phyloP scores from a whole-genome alignment of 2,888 invertebrate species.

The Eupithecia pulchellata region DNA sequence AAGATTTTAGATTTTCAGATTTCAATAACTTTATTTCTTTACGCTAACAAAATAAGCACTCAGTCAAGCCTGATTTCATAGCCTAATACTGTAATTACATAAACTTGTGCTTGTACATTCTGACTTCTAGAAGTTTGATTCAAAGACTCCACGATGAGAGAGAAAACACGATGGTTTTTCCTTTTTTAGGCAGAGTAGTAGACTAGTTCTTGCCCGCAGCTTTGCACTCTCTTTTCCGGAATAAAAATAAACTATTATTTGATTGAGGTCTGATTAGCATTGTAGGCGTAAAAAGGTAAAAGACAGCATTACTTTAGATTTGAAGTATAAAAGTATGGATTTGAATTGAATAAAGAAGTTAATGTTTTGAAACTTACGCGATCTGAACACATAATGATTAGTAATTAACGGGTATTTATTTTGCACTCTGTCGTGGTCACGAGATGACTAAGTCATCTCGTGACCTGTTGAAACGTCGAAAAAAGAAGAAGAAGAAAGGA shows the following conservation, averaged over 20 bases:
- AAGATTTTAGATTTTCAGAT: too few relatives aligned
- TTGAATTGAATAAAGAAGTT: background rate
- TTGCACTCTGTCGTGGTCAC: too few relatives aligned
- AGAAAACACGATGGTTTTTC: background rate
- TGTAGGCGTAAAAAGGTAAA: background rate
- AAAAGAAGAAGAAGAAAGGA: too few relatives aligned
- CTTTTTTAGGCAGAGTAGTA: background rate
- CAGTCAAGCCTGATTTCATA: too few relatives aligned
- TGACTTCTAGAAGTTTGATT: background rate
- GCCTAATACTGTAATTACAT: slow-evolving; percentile 3
- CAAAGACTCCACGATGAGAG: background rate
- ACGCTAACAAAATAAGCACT: too few relatives aligned
- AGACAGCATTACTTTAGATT: too few relatives aligned
- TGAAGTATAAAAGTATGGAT: background rate
- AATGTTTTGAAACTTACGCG: too few relatives aligned
- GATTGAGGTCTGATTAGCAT: background rate
- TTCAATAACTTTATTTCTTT: too few relatives aligned
- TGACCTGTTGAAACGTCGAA: too few relatives aligned
- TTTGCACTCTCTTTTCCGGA: background rate
- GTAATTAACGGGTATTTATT: too few relatives aligned
- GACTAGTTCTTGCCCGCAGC: background rate
- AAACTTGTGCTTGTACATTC: background rate
- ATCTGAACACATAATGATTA: too few relatives aligned
- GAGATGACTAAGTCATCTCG: too few relatives aligned
- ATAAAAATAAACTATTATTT: background rate